Conservation (phyloP, 2,797 vertebrate species). For the Eidolon dupreanum region DNA sequence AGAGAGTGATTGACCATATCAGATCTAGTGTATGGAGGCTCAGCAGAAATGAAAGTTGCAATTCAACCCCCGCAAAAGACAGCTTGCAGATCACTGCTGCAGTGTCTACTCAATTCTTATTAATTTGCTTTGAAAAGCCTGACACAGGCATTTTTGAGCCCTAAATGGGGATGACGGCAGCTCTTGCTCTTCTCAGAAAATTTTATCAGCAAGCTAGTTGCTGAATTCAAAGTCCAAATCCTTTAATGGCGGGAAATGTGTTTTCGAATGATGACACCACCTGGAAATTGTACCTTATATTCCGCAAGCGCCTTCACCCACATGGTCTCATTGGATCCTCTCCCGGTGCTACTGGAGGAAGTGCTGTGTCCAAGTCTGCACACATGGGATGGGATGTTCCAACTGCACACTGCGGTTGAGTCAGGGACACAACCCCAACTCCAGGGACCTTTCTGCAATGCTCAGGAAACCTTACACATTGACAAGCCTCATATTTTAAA, state of each 20-base stretch:
- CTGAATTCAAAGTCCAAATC: constrained; percentile 20
- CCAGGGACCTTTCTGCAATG: not conserved
- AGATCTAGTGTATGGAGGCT: not conserved
- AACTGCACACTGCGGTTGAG: rapidly evolving
- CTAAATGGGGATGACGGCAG: not conserved
- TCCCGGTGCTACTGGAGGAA: not conserved
- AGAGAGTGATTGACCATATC: not conserved
- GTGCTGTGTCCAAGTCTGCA: not conserved
- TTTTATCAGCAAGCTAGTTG: not conserved
- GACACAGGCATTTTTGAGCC: not conserved
- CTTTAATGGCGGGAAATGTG: not conserved
- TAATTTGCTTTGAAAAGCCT: constrained; percentile 42
- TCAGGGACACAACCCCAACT: not conserved
- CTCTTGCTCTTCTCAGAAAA: constrained; percentile 23
- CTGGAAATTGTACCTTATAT: not conserved
- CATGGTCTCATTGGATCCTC: not conserved
- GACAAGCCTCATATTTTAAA: not conserved
- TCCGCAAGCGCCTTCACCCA: not conserved
- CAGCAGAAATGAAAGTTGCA: not conserved
- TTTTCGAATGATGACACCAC: not conserved
- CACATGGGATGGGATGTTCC: rapidly evolving
- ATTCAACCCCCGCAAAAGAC: not conserved
- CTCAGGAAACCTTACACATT: not conserved
- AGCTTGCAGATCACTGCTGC: not conserved
- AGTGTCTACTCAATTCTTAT: not conserved